A percentile compares a stretch with the other conserved stretches of the same genome.
Evolutionary conservation across 2,113 vertebrate species (phyloP).

Genomic region (Anarhynchus alexandrinus): DNA sequence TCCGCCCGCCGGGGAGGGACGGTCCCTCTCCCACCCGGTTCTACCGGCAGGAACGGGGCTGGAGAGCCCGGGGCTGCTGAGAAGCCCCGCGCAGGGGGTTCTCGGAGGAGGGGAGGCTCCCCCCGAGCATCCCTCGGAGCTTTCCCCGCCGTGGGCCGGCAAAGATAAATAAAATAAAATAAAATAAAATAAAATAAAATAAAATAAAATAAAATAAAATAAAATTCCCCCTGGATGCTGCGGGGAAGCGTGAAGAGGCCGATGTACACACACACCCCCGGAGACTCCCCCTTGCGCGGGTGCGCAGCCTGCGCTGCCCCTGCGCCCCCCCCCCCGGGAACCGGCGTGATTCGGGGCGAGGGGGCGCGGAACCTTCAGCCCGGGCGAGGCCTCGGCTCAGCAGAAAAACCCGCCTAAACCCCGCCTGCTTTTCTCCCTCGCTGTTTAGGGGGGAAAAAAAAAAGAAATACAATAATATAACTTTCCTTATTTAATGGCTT

Average conservation of each 20-base stretch:
- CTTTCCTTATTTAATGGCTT: neutral
- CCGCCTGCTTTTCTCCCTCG: no score
- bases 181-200: no score
- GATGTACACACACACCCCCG: neutral
- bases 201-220: no score
- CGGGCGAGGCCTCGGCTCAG: neutral
- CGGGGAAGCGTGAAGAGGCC: neutral
- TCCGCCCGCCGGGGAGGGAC: no score
- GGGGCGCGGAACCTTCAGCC: neutral
- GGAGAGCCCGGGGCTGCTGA: neutral
- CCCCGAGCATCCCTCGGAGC: neutral
- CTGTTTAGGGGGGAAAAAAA: neutral
- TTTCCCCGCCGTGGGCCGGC: no score
- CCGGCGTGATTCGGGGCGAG: no score
- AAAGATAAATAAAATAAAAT: no score
- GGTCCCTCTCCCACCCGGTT: rapidly evolving
- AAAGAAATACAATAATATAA: neutral
- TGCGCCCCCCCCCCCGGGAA: no score
- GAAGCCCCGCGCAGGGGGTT: neutral
- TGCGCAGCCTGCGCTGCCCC: neutral
- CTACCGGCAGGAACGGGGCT: neutral
- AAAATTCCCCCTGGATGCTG: rapidly evolving
- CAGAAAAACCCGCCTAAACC: neutral
- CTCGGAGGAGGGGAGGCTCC: no score
- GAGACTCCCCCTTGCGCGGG: neutral